phyloP scores from a whole-genome alignment of 1,140 invertebrate genomes.

The Nilaparvata lugens region DNA sequence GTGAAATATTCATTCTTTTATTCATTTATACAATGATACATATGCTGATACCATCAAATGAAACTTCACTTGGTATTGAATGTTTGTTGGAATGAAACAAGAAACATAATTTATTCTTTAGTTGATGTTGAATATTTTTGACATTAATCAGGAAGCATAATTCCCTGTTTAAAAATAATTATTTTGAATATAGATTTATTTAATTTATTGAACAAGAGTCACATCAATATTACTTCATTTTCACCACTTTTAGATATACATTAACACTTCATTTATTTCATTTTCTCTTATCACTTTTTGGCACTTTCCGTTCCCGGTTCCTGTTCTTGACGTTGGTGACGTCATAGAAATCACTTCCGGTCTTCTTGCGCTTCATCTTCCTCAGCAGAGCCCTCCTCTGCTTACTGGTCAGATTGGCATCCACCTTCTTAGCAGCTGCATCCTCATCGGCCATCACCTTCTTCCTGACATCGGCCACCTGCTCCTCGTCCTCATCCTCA shows the following conservation, averaged over 20 bases:
- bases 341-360: constrained; percentile 90
- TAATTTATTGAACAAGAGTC: no score
- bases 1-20: no score
- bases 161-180: no score
- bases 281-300: constrained; percentile 10
- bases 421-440: constrained; percentile 33
- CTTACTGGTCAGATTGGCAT: constrained; percentile 54
- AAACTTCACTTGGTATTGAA: no score
- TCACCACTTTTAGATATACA: not conserved
- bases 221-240: not conserved
- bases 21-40: no score
- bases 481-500: constrained; percentile 26
- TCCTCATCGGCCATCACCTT: constrained; percentile 28
- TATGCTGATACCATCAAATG: no score
- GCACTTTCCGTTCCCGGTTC: constrained; percentile 32
- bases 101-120: no score
- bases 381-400: constrained; percentile 65
- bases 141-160: no score
- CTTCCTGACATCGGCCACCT: constrained; percentile 31
- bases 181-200: no score
- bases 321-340: constrained; percentile 87
- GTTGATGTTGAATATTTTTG: no score
- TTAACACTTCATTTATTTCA: constrained; percentile 13
- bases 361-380: constrained; percentile 68
- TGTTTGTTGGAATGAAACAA: no score